Evolutionary conservation across 1,140 invertebrate genomes (phyloP), one percentile per base, ranked within the genome.

Genomic region (Euglossa dilemma): DNA sequence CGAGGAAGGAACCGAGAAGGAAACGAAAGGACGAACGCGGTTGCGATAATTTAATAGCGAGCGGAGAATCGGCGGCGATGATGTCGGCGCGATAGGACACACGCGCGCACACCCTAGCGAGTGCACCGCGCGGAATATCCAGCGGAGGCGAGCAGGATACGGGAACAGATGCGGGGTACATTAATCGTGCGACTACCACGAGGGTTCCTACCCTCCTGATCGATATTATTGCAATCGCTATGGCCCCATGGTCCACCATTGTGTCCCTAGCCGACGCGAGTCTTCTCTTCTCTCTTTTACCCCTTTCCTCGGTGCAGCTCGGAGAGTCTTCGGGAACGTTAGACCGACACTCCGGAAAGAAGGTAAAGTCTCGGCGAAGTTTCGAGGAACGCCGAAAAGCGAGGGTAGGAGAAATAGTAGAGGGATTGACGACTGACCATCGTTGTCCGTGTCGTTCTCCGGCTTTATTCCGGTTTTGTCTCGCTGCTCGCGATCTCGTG

Each of bases 161-260:
- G 85, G 75, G 87, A 91, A 89, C 91, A 91, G 91, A 91, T 92
- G 91, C 86, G 87, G 85, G 85, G 87, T 88, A 87, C 89, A 91
- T 91, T 90, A 92, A 90, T 91, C 87, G 90, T 87, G 66, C 64
- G 50, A 80, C 80, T 80, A 71, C 79, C 77, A 85, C 73, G 54
- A 69, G 76, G 71, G 61, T 75, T n/a, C 43, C 86, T 69, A 83
- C 76, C 74, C 80, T 87, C 84, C 82, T 85, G 87, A 92, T 91
- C 90, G 88, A 91, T 92, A 91, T 87, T 86, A 84, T 85, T 70
- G 73, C 82, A 73, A 86, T 86, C 79, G 28, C 71, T 61, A 18
- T 54, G 43, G 67, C 66, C 75, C 52, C 59, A 66, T 45, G 67
- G 78, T 70, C 78, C 83, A 75, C 79, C 66, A 56, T 78, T 70